Conservation (phyloP, 2,797 vertebrate species). For the Antennarius maculatus region DNA sequence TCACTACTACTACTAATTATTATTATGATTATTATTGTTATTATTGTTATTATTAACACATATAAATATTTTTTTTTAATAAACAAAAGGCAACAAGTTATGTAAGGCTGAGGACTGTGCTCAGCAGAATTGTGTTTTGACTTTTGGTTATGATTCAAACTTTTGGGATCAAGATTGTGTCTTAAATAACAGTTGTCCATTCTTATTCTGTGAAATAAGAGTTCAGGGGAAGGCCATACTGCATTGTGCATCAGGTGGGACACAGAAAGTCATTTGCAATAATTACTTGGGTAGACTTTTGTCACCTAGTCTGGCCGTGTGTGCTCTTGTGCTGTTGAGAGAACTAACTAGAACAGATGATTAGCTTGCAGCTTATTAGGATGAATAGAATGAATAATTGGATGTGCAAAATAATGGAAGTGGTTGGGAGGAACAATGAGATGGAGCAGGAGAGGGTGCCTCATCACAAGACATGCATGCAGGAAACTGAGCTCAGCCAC, state of each 20-base stretch:
- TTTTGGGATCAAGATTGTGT: constrained; percentile 1
- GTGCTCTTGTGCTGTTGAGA: constrained; percentile 35
- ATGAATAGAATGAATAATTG: constrained; percentile 67
- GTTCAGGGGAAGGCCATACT: not conserved
- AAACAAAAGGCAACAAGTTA: no score
- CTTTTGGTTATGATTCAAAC: not conserved
- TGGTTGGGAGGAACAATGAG: constrained; percentile 54
- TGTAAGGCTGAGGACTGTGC: no score
- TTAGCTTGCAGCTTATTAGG: constrained; percentile 58
- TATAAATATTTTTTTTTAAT: no score
- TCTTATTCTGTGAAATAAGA: constrained; percentile 4
- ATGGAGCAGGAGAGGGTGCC: constrained; percentile 56
- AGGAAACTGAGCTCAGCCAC: constrained; percentile 66
- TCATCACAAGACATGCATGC: constrained; percentile 62
- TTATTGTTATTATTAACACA: no score
- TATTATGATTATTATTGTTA: no score
- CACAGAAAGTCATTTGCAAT: constrained; percentile 25
- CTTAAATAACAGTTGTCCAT: not conserved
- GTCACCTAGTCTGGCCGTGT: constrained; percentile 37
- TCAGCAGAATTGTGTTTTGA: not conserved
- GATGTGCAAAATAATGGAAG: constrained; percentile 63
- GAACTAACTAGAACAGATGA: constrained; percentile 33
- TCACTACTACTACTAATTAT: no score
- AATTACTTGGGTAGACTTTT: constrained; percentile 40
- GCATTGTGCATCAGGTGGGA: constrained; percentile 25